Base-by-base conservation (phyloP, 2,888 invertebrate species). In the Cantharis rustica region DNA sequence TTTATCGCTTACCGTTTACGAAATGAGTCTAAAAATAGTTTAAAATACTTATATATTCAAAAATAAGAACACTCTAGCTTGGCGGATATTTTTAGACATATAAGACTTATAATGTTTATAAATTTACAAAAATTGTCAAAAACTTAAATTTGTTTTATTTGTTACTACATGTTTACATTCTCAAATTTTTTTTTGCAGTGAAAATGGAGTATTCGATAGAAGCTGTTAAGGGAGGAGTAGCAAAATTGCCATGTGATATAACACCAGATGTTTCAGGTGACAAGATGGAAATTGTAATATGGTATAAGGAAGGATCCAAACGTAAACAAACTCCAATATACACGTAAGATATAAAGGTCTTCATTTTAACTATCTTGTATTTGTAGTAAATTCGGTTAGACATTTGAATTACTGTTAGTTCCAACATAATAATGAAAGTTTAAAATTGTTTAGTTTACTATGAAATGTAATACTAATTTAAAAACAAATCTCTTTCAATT, bases 221-320 rank as follows among this genome's bases (percentile, higher is more conserved):
- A 84, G 91, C 91, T 62, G 91, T 92, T 75, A 90, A 90, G 79
- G 91, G 91, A 16, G 90, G 90, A 75, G 88, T 89, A 69, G 92
- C 91, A 68, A 91, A 90, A 84, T 88, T 92, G 79, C 91, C 92
- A 9, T 92, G 92, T 85, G 91, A 92, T 86, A 90, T 92, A 77
- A 89, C 89, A 71, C 90, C 91, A 16, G 89, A 91, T 15, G 85
- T 90, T 69, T 85, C 88, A 10, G 90, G 90, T 73, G 92, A 92
- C 87, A 90, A 90, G 85, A 90, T 91, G 82, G 89, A 90, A 83
- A 89, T 92, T 83, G 91, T 92, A 84, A 91, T 92, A 82, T 92
- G 92, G 92, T 92, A 90, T 88, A 91, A 91, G 85, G 91, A 91
- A 80, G 90, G 89, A 61, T 86, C 87, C 71, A 89, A 89, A 73